A percentile compares a stretch with the other conserved stretches of the same genome.
These are phyloP conservation scores for Rhabdomys pumilio DNA, from an alignment of 2,797 vertebrate species.

Conservation along the genomic window DNA sequence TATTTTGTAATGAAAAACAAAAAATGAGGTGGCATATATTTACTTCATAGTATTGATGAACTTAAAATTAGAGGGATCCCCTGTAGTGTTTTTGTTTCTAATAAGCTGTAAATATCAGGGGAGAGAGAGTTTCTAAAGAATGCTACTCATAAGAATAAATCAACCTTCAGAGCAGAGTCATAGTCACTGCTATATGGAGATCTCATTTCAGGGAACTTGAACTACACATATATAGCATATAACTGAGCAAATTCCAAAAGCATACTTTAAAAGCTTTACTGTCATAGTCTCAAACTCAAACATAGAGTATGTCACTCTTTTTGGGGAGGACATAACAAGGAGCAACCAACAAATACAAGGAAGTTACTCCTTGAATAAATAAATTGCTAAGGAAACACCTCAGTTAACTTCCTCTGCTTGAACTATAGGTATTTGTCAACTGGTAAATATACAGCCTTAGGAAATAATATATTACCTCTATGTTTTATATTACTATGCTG, in stretches of 20 bases:
- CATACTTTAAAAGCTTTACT: neutral
- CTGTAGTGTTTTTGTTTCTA: neutral
- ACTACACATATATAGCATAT: neutral
- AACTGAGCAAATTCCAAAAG: neutral
- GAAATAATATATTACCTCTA: neutral
- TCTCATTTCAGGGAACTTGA: neutral
- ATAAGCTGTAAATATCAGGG: neutral
- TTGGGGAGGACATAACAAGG: neutral
- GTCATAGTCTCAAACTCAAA: neutral
- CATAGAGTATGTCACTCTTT: neutral
- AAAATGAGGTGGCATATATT: neutral
- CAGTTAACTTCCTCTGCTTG: neutral
- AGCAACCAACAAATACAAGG: rapidly evolving
- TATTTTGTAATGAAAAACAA: neutral
- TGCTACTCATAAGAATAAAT: neutral
- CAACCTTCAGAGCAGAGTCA: neutral
- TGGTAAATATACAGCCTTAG: neutral
- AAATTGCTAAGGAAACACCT: neutral
- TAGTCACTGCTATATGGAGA: neutral
- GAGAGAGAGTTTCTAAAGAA: neutral
- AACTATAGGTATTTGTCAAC: neutral
- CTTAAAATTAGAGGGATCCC: neutral
- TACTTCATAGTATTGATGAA: neutral
- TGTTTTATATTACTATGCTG: neutral
- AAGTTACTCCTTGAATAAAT: neutral